Percentiles rank a stretch among this genome's conserved stretches.
phyloP scores from a whole-genome alignment of 1,140 invertebrate genomes.

The Drosophila subpulchrella region DNA sequence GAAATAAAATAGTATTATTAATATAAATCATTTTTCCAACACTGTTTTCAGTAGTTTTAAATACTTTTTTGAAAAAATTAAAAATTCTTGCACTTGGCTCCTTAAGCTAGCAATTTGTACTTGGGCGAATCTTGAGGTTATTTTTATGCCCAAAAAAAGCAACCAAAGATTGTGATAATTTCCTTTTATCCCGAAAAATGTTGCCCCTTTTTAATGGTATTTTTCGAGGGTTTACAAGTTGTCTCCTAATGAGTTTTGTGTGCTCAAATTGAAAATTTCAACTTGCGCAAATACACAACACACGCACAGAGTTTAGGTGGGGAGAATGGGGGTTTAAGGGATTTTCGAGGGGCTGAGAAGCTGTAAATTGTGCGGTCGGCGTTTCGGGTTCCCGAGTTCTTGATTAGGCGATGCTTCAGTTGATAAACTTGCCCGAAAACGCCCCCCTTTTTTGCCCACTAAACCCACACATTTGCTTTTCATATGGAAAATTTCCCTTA shows the following conservation, averaged over 20 bases:
- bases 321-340: background rate
- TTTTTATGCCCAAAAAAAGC: background rate
- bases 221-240: slow-evolving; percentile 20
- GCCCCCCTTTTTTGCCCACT: slow-evolving; percentile 10
- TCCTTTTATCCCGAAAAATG: slow-evolving; percentile 29
- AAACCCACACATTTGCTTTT: slow-evolving; percentile 52
- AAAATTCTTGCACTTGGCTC: no score
- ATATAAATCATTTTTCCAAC: no score
- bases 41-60: no score
- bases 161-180: slow-evolving; percentile 13
- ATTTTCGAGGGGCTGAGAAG: slow-evolving; percentile 38
- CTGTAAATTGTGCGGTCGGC: slow-evolving; percentile 77
- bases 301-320: background rate
- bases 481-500: slow-evolving; percentile 68
- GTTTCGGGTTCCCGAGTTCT: slow-evolving; percentile 69
- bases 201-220: slow-evolving; percentile 27
- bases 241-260: slow-evolving; percentile 49
- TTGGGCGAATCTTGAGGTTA: background rate
- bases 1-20: no score
- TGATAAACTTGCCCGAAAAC: slow-evolving; percentile 69
- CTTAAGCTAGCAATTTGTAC: background rate
- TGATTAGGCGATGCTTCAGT: slow-evolving; percentile 79
- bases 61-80: background rate
- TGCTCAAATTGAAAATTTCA: slow-evolving; percentile 51
- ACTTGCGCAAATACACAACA: slow-evolving; percentile 43